Conservation (phyloP, 2,113 vertebrate species). For the Cavia porcellus region DNA sequence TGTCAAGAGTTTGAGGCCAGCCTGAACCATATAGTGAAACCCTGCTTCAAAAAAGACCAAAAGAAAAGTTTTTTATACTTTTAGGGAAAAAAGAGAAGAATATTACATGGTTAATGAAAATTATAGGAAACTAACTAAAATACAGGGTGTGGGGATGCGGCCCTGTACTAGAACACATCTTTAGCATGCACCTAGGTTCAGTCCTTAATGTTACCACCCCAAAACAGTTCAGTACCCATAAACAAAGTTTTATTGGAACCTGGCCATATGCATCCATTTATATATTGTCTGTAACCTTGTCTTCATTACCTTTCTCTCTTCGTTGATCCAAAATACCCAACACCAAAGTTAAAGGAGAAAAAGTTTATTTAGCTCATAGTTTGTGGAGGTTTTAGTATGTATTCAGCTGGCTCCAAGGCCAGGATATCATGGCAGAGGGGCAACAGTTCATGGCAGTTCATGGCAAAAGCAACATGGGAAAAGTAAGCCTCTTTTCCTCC, state of each 20-base stretch:
- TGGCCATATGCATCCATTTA: neutral
- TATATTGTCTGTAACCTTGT: neutral
- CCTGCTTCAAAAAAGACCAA: no score
- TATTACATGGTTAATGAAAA: constrained; percentile 1
- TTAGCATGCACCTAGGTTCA: neutral
- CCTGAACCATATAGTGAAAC: no score
- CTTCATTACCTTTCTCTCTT: neutral
- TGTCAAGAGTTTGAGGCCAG: no score
- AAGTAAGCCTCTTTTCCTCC: neutral
- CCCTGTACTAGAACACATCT: neutral
- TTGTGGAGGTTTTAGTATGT: neutral
- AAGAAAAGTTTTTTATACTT: neutral
- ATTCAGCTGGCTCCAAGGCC: neutral
- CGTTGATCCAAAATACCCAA: neutral
- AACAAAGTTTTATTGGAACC: neutral
- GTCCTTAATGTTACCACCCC: neutral
- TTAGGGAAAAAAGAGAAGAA: neutral
- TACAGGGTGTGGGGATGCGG: neutral
- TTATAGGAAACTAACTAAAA: constrained; percentile 20
- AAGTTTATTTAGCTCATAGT: neutral
- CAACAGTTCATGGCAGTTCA: neutral
- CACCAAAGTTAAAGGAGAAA: neutral
- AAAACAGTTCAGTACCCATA: neutral
- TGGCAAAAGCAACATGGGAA: neutral
- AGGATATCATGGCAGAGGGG: neutral